These are phyloP conservation scores for Phalangium opilio DNA, from an alignment of 2,888 invertebrate genomes.

Conservation along the genomic window DNA sequence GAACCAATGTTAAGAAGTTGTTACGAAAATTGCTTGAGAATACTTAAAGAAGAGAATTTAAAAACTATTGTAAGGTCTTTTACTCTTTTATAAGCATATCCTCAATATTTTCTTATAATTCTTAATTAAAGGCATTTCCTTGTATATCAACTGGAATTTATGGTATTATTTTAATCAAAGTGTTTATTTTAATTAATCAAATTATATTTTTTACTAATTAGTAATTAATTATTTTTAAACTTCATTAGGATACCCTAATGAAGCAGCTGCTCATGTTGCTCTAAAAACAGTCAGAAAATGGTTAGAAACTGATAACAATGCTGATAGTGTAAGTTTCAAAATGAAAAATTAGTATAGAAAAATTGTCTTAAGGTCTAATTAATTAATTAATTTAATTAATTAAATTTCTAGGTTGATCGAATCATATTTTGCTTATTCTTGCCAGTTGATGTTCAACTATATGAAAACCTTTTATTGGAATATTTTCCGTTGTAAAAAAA, in stretches of 20 bases:
- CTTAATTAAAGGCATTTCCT: slow-evolving; percentile 51
- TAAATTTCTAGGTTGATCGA: background rate
- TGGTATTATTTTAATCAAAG: slow-evolving; percentile 32
- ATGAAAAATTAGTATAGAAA: no score
- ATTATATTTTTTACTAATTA: background rate
- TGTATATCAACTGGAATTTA: slow-evolving; percentile 86
- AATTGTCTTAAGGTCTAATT: slow-evolving; percentile 1
- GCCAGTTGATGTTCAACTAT: background rate
- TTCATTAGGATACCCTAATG: slow-evolving; percentile 59
- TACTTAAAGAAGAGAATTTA: slow-evolving; percentile 41
- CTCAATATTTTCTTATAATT: no score
- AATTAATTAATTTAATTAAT: background rate
- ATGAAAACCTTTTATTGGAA: background rate
- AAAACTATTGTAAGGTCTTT: slow-evolving; percentile 42
- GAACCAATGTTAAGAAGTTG: slow-evolving; percentile 47
- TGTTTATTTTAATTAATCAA: no score
- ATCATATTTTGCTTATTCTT: background rate
- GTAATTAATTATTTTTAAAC: no score
- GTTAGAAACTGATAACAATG: slow-evolving; percentile 36
- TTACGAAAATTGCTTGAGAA: slow-evolving; percentile 49
- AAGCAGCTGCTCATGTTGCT: slow-evolving; percentile 59
- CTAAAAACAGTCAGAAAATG: slow-evolving; percentile 47
- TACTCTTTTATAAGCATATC: slow-evolving; percentile 5
- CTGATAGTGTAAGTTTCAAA: slow-evolving; percentile 13
- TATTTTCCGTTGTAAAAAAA: background rate